Evolutionary conservation across 2,113 vertebrate species (phyloP), one percentile per base, ranked within the genome.

Genomic region (Antennarius striatus): DNA sequence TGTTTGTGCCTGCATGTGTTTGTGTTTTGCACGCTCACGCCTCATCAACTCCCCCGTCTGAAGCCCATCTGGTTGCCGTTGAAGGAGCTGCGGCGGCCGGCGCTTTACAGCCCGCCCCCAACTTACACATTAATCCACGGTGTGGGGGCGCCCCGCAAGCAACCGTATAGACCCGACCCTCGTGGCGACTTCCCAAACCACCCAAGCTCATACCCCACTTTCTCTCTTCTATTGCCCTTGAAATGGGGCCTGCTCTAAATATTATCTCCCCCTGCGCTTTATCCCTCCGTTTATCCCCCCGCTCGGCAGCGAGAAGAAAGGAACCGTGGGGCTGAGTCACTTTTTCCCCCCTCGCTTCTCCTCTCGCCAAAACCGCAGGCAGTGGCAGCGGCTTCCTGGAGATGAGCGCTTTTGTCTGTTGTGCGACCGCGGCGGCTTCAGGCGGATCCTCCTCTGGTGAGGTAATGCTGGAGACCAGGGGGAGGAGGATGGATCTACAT

Each of bases 41-140:
- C 77, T 81, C 92, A 92, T 93, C 94, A 92, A 92, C 93, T 89
- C 88, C 89, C 88, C 89, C 90, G 86, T 88, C 92, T 91, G 82
- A 91, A 91, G 91, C 93, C 91, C 93, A 93, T 93, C 93, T 95
- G 94, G 92, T 94, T 94, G 88, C 81, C 90, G 94, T 94, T 94
- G 92, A 91, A 90, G 86, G 90, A 72, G 83, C 90, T 89, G 92
- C 89, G 87, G 92, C 78, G 79, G 90, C 90, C 8, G 50, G 49
- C 45, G 60, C 58, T 93, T 82, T 78, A 73, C 71, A 87, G 88
- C 88, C 77, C 84, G 90, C 73, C 72, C 72, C 63, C 69, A 68
- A 73, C 86, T 81, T 83, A 74, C 66, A 80, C 83, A 76, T 83
- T 80, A 84, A 87, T 81, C 80, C 81, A 73, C 47, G 61, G 67